These are phyloP conservation scores for Tupiocoris notatus DNA, from an alignment of 2,888 invertebrate species.

Conservation along the genomic window DNA sequence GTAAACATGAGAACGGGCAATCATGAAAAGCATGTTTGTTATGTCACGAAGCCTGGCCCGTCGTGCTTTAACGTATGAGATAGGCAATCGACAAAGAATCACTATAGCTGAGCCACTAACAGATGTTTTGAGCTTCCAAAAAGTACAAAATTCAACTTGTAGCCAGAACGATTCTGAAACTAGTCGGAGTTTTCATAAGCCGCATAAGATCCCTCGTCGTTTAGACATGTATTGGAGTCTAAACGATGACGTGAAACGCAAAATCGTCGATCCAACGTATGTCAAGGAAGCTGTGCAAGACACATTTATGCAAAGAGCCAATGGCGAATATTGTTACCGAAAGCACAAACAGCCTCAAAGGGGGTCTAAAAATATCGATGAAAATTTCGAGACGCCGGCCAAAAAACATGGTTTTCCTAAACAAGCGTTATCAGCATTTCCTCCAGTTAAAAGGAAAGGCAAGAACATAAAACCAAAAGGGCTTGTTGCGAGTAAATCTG, in stretches of 20 bases:
- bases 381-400: not conserved
- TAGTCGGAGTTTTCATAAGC: not conserved
- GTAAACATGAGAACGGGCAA: not conserved
- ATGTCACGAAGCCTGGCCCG: not conserved
- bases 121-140: not conserved
- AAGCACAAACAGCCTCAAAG: not conserved
- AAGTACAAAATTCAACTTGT: not conserved
- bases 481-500: too few relatives aligned
- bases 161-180: not conserved
- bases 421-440: not conserved
- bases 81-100: not conserved
- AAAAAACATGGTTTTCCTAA: not conserved
- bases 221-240: constrained; percentile 15
- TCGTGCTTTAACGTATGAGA: not conserved
- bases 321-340: constrained; percentile 18
- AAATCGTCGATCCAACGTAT: constrained; percentile 20
- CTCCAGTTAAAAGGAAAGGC: not conserved
- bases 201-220: constrained; percentile 1
- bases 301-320: constrained; percentile 31
- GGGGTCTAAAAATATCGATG: not conserved
- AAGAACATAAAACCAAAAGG: too few relatives aligned
- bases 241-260: constrained; percentile 23
- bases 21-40: not conserved
- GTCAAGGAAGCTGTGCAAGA: constrained; percentile 25
- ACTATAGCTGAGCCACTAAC: not conserved